phyloP scores from a whole-genome alignment of 1,140 invertebrate genomes.

The Hypsibius dujardini region DNA sequence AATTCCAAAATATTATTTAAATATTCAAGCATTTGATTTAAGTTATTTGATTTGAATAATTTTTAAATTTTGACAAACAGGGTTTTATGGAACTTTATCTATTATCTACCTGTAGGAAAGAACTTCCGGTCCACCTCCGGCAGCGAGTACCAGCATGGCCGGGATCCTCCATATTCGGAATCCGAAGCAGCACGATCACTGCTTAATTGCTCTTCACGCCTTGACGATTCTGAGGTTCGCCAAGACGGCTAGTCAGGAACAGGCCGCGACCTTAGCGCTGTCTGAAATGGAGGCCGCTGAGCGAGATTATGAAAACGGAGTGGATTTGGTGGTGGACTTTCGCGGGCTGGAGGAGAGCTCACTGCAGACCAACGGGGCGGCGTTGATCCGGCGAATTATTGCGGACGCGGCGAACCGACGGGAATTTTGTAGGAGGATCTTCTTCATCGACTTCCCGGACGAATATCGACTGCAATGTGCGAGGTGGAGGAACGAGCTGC shows the following conservation, averaged over 20 bases:
- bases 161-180: neutral
- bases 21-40: too few relatives aligned
- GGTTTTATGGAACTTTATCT: too few relatives aligned
- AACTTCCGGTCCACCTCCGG: too few relatives aligned
- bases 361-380: neutral
- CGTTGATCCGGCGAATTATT: neutral
- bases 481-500: neutral
- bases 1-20: too few relatives aligned
- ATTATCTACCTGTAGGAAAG: too few relatives aligned
- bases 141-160: too few relatives aligned
- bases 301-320: neutral
- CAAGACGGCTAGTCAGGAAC: neutral
- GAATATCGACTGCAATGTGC: neutral
- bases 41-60: too few relatives aligned
- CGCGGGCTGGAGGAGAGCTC: neutral
- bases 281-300: neutral
- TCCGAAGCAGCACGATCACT: neutral
- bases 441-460: slow-evolving; percentile 5
- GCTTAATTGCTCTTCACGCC: neutral
- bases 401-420: neutral
- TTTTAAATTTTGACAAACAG: too few relatives aligned
- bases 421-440: neutral
- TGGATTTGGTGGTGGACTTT: slow-evolving; percentile 1
- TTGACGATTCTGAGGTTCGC: neutral
- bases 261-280: neutral